phyloP scores from a whole-genome alignment of 2,888 invertebrate genomes.

The Microchrysa polita region DNA sequence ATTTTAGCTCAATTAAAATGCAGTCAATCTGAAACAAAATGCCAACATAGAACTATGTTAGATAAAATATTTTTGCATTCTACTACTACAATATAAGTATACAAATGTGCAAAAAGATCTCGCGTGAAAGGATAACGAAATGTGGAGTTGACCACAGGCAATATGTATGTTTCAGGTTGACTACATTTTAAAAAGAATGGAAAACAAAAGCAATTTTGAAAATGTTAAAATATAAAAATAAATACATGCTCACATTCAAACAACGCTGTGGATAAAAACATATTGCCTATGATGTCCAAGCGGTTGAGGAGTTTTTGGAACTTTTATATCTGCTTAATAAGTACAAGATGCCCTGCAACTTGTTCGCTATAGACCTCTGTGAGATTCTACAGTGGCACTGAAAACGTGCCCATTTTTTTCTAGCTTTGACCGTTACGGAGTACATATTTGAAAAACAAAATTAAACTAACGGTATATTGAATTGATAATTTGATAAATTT shows the following conservation, averaged over 20 bases:
- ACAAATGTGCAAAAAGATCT: background rate
- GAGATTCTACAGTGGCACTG: too few species aligned
- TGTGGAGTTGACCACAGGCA: conserved; percentile 38
- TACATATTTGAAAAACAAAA: too few species aligned
- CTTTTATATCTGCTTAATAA: too few species aligned
- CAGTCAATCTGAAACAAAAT: conserved; percentile 53
- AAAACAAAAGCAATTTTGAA: background rate
- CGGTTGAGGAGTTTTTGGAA: too few species aligned
- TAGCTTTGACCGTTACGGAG: too few species aligned
- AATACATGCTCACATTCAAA: background rate
- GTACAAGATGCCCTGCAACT: too few species aligned
- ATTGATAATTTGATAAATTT: too few species aligned
- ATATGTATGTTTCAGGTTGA: conserved; percentile 47
- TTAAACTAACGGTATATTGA: too few species aligned
- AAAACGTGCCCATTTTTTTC: too few species aligned
- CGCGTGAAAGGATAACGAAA: conserved; percentile 1
- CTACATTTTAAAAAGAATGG: conserved; percentile 43
- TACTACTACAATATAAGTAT: background rate
- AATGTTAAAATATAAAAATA: background rate
- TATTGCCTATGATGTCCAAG: conserved; percentile 11
- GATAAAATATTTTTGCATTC: background rate
- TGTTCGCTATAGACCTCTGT: too few species aligned
- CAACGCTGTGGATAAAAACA: background rate
- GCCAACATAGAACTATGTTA: conserved; percentile 49
- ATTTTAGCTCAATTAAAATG: conserved; percentile 43